Evolutionary conservation across 2,113 vertebrate genomes (phyloP), one percentile per base, ranked within the genome.

Genomic region (Lethenteron camtschaticum): DNA sequence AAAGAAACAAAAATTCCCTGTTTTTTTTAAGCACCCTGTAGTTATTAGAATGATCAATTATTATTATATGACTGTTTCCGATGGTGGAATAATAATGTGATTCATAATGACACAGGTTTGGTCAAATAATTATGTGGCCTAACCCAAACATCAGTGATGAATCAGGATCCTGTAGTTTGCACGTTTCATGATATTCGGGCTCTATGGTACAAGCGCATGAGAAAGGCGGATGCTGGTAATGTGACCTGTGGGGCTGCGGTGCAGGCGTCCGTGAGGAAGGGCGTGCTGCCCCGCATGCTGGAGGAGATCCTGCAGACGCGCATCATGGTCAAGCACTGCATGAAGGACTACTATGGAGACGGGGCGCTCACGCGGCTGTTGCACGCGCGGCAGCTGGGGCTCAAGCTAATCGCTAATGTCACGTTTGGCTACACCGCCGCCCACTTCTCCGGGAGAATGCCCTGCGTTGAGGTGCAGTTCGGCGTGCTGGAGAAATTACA

Each of bases 371-470:
- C 74, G 59, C 85, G 81, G 73, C 85, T 99, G 82, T 87, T 99
- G 55, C 75, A 94, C 16, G 90, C 92, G 68, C 85, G 94, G 18
- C 94, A 99, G 80, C 78, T 95, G n/a, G 92, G 90, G 73, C 88
- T 99, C 58, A 99, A 99, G 73, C 86, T 85, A 73, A 99, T 97
- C 70, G 84, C 94, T 75, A 99, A 99, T 74, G 86, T 96, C 75
- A 95, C 92, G 18, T 96, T 84, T 72, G 92, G 90, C 68, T 97
- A 96, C 78, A 84, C 94, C 14, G 75, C 89, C 72, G 94, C 94
- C 77, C 88, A 79, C 80, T 96, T 87, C 80, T 95, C 90, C 63
- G 94, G 94, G 71, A 85, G 92, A 76, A 99, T 99, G 94, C 90
- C 94, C 56, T 85, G 84, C 24, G 81, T 86, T 75, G 94, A 99